These are phyloP conservation scores for Sebastolobus alascanus DNA, from an alignment of 2,797 vertebrate species.

Conservation along the genomic window DNA sequence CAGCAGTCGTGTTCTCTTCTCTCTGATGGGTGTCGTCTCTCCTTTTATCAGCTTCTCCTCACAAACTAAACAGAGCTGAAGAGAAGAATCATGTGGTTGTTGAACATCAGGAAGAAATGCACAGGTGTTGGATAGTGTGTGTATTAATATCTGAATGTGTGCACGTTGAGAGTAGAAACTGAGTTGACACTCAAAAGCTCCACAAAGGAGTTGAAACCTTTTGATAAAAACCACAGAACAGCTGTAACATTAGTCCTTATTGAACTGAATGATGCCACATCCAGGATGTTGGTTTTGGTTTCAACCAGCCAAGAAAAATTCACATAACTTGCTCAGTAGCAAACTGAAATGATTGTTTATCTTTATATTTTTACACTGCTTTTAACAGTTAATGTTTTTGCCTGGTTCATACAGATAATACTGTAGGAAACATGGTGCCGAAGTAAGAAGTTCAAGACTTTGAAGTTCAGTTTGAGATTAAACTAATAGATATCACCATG, in stretches of 20 bases:
- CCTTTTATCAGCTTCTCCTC: constrained; percentile 25
- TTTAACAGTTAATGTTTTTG: too few relatives aligned
- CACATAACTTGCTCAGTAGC: too few relatives aligned
- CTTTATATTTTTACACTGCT: too few relatives aligned
- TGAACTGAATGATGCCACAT: not conserved
- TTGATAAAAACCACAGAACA: not conserved
- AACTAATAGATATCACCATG: too few relatives aligned
- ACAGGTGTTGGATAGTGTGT: not conserved
- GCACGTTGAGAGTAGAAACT: not conserved
- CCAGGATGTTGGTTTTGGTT: not conserved
- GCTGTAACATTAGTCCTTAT: not conserved
- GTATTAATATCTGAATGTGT: not conserved
- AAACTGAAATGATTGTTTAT: too few relatives aligned
- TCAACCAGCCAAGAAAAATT: not conserved
- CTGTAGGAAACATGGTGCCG: too few relatives aligned
- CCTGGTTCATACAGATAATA: too few relatives aligned
- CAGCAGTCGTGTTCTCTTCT: constrained; percentile 1
- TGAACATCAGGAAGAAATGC: not conserved
- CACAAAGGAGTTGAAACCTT: not conserved
- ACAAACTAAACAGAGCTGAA: constrained; percentile 16
- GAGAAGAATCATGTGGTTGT: constrained; percentile 17
- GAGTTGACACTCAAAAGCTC: not conserved
- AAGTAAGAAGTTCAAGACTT: too few relatives aligned
- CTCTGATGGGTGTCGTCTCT: constrained; percentile 19
- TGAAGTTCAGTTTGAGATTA: too few relatives aligned